phyloP scores from a whole-genome alignment of 2,113 vertebrate species.

The Peromyscus maniculatus region DNA sequence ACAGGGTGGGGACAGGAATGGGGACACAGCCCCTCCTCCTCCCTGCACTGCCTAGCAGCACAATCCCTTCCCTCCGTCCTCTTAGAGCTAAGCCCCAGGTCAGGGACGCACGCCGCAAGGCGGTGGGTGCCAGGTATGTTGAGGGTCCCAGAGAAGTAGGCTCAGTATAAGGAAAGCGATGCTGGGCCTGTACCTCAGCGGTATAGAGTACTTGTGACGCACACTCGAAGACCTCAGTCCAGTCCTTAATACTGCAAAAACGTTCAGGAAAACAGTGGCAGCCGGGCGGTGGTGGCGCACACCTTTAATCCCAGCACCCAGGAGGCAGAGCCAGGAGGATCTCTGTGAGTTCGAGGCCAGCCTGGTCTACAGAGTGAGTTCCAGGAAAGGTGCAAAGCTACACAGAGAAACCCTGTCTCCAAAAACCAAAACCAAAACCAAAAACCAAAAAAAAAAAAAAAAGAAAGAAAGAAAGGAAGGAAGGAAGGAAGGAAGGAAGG shows the following conservation, averaged over 20 bases:
- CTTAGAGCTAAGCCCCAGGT: background rate
- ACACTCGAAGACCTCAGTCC: no score
- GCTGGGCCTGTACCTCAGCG: background rate
- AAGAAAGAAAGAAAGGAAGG: background rate
- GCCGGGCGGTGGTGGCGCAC: no score
- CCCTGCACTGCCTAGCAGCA: background rate
- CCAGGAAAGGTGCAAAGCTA: no score
- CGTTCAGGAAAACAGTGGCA: background rate
- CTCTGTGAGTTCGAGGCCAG: no score
- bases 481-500: no score
- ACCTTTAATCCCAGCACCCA: no score
- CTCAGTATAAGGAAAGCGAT: background rate
- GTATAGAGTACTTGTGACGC: background rate
- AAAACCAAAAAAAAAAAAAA: no score
- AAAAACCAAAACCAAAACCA: no score
- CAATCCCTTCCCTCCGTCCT: background rate
- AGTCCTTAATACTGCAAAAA: background rate
- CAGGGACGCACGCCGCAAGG: background rate
- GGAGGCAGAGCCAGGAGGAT: no score
- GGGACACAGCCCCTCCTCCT: background rate
- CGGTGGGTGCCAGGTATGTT: background rate
- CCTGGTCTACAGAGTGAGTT: no score
- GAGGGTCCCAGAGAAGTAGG: background rate
- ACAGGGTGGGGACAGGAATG: background rate
- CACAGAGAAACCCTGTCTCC: no score